phyloP scores from a whole-genome alignment of 2,888 invertebrate species.

The Taenaris catops region DNA sequence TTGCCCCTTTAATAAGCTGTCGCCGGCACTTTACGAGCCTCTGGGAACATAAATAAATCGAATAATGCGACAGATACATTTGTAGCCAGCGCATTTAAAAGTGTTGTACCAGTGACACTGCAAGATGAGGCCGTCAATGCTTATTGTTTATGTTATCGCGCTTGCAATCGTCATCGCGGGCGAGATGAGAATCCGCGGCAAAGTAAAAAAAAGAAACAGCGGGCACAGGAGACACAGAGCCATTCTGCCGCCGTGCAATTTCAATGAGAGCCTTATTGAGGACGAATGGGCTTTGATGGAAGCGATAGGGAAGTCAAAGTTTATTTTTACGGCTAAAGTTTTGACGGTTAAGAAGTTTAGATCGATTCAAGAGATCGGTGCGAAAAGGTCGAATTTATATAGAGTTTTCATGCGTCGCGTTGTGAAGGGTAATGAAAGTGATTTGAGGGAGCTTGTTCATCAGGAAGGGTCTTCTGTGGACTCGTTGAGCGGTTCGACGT shows the following conservation, averaged over 20 bases:
- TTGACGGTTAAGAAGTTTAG: conserved; percentile 63
- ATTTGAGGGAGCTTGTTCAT: conserved; percentile 52
- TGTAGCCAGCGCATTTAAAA: conserved; percentile 50
- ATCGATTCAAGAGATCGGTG: conserved; percentile 39
- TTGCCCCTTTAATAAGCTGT: conserved; percentile 56
- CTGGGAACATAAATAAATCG: conserved; percentile 60
- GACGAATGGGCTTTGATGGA: conserved; percentile 74
- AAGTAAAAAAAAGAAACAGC: conserved; percentile 67
- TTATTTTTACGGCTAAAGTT: conserved; percentile 75
- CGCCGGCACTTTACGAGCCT: conserved; percentile 51
- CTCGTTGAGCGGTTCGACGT: conserved; percentile 57
- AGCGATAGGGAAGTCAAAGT: conserved; percentile 70
- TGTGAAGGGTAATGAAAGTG: conserved; percentile 64
- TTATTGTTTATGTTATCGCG: conserved; percentile 68
- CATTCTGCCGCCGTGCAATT: conserved; percentile 62
- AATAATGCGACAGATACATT: conserved; percentile 74
- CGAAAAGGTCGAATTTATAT: conserved; percentile 63
- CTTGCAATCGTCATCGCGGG: conserved; percentile 58
- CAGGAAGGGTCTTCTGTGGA: conserved; percentile 48
- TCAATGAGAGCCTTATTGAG: conserved; percentile 72
- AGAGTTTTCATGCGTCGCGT: conserved; percentile 65
- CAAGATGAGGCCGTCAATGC: conserved; percentile 60
- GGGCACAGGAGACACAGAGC: conserved; percentile 61
- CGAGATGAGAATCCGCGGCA: conserved; percentile 69
- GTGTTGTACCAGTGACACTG: conserved; percentile 52